Evolutionary conservation across 1,140 invertebrate genomes (phyloP), one percentile per base, ranked within the genome.

Genomic region (Hetaerina americana): DNA sequence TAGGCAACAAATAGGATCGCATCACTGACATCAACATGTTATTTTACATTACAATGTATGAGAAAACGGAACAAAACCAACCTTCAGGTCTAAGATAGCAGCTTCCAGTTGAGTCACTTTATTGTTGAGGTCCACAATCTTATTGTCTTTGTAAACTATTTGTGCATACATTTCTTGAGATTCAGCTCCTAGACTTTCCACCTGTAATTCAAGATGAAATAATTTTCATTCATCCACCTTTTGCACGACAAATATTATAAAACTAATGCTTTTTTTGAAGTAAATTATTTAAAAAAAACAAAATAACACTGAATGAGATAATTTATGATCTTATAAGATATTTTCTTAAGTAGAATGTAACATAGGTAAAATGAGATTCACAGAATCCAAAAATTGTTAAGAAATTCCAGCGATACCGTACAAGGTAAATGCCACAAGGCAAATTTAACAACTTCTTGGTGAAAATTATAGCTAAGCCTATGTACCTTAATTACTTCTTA

Each of bases 121-220:
- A 73, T 84, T 80, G 74, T 84, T 83, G 6, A 85, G 73, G 27
- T 85, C 84, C 72, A 85, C 72, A 57, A 85, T 81, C 71, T 80
- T 82, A 26, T 78, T 79, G 75, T 86, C 84, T 73, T 85, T 85
- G 68, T 84, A 83, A 0, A 84, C 77, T 74, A 85, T 81, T 75
- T 85, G 83, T 26, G 82, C 82, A 77, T 82, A 83, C 77, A 85
- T 81, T 73, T 82, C 80, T 72, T 84, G 78, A 66, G 25, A 71
- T 5, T 18, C 40, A 57, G 15, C 22, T 5, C 22, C 40, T 5
- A 12, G 3, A 18, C 22, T n/a, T 57, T 57, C 40, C 10, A 57
- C 40, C 40, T 57, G 22, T 1, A 10, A 57, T 1, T 18, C 15
- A 57, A 57, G 15, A 57, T 3, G 15, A 12, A 57, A 5, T 18